phyloP scores from a whole-genome alignment of 1,140 invertebrate genomes.

The Amphibalanus amphitrite region DNA sequence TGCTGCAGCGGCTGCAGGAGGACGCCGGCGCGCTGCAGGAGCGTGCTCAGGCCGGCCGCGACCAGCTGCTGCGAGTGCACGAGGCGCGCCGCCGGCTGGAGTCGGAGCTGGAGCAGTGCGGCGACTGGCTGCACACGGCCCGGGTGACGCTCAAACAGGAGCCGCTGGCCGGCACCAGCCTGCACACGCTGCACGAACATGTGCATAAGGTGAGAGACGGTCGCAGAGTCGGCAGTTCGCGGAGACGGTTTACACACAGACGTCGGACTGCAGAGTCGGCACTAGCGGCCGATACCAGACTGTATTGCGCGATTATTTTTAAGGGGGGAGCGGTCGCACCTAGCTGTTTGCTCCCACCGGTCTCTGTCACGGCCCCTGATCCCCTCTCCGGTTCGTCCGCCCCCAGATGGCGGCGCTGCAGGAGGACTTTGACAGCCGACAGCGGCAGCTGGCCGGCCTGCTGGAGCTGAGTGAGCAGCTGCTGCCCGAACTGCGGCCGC shows the following conservation, averaged over 20 bases:
- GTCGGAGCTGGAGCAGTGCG: conserved; percentile 53
- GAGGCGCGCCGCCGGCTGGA: conserved; percentile 59
- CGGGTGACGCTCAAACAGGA: conserved; percentile 35
- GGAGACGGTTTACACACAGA: too few species aligned
- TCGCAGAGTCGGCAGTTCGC: too few species aligned
- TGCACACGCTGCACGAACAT: neutral
- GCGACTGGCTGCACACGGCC: conserved; percentile 69
- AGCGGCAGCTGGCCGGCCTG: neutral
- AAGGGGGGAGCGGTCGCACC: too few species aligned
- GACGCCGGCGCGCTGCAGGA: conserved; percentile 12
- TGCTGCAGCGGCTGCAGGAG: conserved; percentile 14
- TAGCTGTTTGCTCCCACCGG: too few species aligned
- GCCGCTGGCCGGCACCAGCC: neutral
- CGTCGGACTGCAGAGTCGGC: too few species aligned
- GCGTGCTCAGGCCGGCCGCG: conserved; percentile 32
- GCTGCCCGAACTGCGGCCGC: neutral
- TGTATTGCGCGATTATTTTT: too few species aligned
- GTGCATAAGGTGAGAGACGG: neutral
- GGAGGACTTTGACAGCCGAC: neutral
- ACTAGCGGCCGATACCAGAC: too few species aligned
- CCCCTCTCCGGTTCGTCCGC: too few species aligned
- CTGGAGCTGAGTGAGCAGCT: neutral
- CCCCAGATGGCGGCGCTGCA: neutral
- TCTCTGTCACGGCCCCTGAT: too few species aligned
- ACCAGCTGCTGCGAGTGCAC: conserved; percentile 47